Evolutionary conservation across 1,140 invertebrate genomes (phyloP), one percentile per base, ranked within the genome.

Genomic region (Drosophila kurseongensis): DNA sequence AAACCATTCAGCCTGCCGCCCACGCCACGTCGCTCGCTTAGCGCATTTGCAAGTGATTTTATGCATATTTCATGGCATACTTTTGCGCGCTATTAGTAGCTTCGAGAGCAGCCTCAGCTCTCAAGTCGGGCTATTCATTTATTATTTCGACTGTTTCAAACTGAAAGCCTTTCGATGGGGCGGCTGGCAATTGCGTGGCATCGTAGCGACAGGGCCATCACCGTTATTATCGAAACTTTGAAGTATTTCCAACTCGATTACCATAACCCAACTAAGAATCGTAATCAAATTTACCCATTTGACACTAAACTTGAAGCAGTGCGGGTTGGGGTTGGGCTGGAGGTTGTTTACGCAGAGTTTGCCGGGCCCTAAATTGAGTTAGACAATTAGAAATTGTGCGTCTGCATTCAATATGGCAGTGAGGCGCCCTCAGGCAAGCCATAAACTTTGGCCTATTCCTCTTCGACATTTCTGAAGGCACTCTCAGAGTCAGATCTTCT

Each of bases 191-290:
- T 50, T 50, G 48, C 48, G 27, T 32, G 48, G 48, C 29, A 35
- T 9, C 29, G 12, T 50, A 62, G 16, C 42, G 57, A 50, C 71
- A n/a, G 54, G 52, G 61, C 42, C 61, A 57, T 36, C 38, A 47
- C 16, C 66, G 52, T 47, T 35, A 72, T 71, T 58, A 71, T 71
- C 59, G 59, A 78, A 80, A 89, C 77, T 88, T 88, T 90, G 80
- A 88, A 88, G 84, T 88, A 88, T 84, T 88, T 84, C 59, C 65
- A 88, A 88, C 84, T 88, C 84, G 76, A 88, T 89, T 88, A 88
- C 58, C 84, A 78, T 83, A 88, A 89, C 84, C 80, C 73, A 77
- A 89, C 84, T 88, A 71, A 76, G 84, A 79, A 76, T 84, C 61
- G 74, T 83, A 88, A 88, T 88, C 80, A 78, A 88, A 88, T 88